Evolutionary conservation across 1,140 invertebrate species (phyloP), one percentile per base, ranked within the genome.

Genomic region (Bombus breviceps): DNA sequence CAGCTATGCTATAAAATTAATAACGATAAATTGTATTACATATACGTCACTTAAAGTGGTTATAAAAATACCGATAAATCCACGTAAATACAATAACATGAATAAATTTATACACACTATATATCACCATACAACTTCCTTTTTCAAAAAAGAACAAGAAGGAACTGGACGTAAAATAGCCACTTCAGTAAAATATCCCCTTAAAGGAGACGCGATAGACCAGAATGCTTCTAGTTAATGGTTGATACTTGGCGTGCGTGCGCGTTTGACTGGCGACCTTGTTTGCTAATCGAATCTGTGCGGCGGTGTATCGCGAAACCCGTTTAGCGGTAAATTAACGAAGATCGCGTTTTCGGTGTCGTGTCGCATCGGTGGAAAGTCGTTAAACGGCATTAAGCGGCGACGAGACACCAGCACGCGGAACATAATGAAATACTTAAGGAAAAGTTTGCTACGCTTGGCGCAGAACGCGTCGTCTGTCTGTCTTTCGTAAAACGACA

Each of bases 281-380:
- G 80, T 81, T 83, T 69, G 22, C 64, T 37, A 83, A 83, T 78
- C 82, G 74, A 78, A 68, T 78, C 81, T 57, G n/a, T 64, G n/a
- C 37, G 18, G 15, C 37, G 34, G 43, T 69, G 66, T 77, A 77
- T 77, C 64, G 59, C 81, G 73, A 77, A 64, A 83, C 47, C 81
- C 59, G 64, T 77, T 66, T 53, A 41, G 59, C 73, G 34, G 43
- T 64, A 43, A 84, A 71, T 68, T 59, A 84, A 18, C 43, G n/a
- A 47, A 28, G 62, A 41, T n/a, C 64, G 43, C 64, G 37, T 79
- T 71, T 84, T 79, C 53, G 53, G 53, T 59, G 39, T 34, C 64
- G 66, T 22, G 53, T 57, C n/a, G 75, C 39, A 78, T 43, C 62
- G 47, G 82, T 34, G 75, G 66, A 79, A 79, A 71, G 76, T 84